Percentiles rank a stretch among this genome's conserved stretches.
phyloP scores from a whole-genome alignment of 1,140 invertebrate species.

The Ceratosolen solmsi region DNA sequence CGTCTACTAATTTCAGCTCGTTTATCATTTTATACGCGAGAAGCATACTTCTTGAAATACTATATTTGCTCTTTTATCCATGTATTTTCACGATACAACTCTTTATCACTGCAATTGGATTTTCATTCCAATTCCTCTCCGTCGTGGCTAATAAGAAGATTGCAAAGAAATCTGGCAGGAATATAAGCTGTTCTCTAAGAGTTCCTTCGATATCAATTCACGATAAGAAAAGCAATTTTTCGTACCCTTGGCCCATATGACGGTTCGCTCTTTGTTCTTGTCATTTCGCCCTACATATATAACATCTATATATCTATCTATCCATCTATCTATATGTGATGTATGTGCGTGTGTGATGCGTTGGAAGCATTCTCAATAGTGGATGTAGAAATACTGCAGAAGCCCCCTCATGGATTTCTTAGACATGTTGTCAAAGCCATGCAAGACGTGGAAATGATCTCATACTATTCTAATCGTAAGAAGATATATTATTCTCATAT shows the following conservation, averaged over 20 bases:
- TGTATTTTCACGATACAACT: not conserved
- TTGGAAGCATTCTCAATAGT: not conserved
- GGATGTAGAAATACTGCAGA: too few species aligned
- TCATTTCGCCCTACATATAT: not conserved
- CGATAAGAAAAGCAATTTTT: constrained; percentile 13
- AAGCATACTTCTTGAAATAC: not conserved
- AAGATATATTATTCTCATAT: too few species aligned
- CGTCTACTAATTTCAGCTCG: not conserved
- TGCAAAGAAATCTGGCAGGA: not conserved
- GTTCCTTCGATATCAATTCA: not conserved
- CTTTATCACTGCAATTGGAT: not conserved
- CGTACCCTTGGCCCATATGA: not conserved
- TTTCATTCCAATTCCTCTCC: not conserved
- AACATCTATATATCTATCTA: too few species aligned
- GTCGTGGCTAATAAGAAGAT: not conserved
- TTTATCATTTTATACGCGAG: not conserved
- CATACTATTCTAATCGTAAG: too few species aligned
- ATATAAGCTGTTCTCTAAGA: not conserved
- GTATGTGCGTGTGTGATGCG: too few species aligned
- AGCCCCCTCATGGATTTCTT: too few species aligned
- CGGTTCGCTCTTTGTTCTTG: not conserved
- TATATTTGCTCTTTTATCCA: not conserved
- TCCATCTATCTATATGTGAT: too few species aligned
- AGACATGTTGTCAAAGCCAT: too few species aligned
- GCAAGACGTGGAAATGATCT: too few species aligned